Percentiles rank a stretch among this genome's conserved stretches.
Evolutionary conservation across 2,797 vertebrate genomes (phyloP).

Genomic region (Tragelaphus oryx): DNA sequence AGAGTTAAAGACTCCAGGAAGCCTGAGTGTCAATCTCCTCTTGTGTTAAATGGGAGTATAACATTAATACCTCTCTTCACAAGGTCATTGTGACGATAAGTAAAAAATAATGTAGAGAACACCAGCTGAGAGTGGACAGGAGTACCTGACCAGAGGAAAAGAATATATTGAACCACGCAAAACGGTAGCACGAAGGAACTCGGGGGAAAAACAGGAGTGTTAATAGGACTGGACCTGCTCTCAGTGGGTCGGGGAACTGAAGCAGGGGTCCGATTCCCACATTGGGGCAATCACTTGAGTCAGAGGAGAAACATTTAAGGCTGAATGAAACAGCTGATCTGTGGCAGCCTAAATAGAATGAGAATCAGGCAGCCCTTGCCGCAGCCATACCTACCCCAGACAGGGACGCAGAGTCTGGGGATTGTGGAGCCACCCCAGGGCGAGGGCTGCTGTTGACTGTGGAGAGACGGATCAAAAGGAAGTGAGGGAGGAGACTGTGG

Average conservation of each 20-base stretch:
- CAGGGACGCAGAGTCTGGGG: background rate
- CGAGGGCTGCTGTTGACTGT: background rate
- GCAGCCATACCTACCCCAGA: background rate
- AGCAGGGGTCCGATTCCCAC: background rate
- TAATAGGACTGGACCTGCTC: background rate
- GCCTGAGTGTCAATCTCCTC: background rate
- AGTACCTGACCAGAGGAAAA: background rate
- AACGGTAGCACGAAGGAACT: background rate
- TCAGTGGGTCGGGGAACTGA: background rate
- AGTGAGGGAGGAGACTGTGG: background rate
- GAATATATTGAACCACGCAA: background rate
- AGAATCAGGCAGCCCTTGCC: background rate
- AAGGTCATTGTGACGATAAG: background rate
- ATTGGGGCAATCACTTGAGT: background rate
- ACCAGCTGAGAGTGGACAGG: background rate
- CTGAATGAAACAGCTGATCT: background rate
- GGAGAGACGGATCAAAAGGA: background rate
- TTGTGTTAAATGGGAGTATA: background rate
- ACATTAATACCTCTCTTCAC: background rate
- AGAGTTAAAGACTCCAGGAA: background rate
- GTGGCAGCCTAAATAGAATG: background rate
- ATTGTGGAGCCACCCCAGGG: background rate
- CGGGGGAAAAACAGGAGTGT: background rate
- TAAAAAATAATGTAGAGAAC: constrained; percentile 4
- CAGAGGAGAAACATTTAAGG: background rate